Conservation (phyloP, 1,140 invertebrate species). For the Calliopsis andreniformis region DNA sequence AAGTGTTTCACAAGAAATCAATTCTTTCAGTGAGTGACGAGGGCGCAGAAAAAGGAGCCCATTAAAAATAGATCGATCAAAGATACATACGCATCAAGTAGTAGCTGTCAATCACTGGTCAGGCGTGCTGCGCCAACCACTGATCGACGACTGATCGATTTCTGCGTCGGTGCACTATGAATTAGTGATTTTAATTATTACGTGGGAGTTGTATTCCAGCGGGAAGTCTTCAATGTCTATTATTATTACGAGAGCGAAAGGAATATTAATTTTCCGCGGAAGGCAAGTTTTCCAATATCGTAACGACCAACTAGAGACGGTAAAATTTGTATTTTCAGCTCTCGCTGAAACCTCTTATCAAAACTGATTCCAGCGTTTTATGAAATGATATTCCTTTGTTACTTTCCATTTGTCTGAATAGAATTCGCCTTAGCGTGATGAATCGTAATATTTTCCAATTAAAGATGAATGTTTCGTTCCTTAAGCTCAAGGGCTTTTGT, state of each 20-base stretch:
- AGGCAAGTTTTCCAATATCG: neutral
- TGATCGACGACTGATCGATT: neutral
- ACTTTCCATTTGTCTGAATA: too few relatives aligned
- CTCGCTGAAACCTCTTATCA: neutral
- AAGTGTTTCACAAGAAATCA: neutral
- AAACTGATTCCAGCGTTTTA: neutral
- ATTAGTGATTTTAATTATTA: conserved; percentile 5
- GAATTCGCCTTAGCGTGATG: too few relatives aligned
- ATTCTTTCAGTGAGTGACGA: neutral
- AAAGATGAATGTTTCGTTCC: too few relatives aligned
- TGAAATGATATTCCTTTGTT: neutral
- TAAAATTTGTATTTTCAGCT: neutral
- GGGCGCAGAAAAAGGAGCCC: neutral
- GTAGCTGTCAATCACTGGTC: neutral
- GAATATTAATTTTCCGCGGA: conserved; percentile 8
- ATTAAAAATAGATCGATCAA: conserved; percentile 3
- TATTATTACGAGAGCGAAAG: neutral
- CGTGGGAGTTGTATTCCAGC: neutral
- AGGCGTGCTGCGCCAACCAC: neutral
- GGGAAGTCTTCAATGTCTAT: neutral
- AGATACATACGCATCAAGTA: neutral
- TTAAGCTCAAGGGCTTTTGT: too few relatives aligned
- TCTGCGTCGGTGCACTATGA: too few relatives aligned
- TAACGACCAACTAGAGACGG: too few relatives aligned
- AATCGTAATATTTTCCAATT: too few relatives aligned